These are phyloP conservation scores for Camponotus pennsylvanicus DNA, from an alignment of 1,140 invertebrate species.

Conservation along the genomic window DNA sequence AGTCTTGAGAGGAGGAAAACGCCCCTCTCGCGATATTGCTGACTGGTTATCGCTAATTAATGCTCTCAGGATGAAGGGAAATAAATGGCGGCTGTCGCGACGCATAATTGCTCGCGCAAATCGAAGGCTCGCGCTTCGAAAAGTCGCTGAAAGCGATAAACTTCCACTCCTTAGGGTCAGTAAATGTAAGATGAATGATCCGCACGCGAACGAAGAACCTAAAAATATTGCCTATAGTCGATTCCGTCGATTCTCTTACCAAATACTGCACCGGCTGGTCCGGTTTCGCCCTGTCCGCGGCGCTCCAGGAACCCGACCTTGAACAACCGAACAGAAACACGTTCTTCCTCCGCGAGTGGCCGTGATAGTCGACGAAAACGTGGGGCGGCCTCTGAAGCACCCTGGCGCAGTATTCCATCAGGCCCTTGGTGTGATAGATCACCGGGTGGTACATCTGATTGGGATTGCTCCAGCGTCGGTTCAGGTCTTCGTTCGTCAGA, in stretches of 20 bases:
- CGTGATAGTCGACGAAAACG: slow-evolving; percentile 96
- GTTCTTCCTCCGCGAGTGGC: slow-evolving; percentile 95
- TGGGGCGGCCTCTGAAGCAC: slow-evolving; percentile 88
- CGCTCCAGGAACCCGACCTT: slow-evolving; percentile 89
- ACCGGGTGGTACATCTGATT: slow-evolving; percentile 91
- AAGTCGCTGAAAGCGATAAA: slow-evolving; percentile 36
- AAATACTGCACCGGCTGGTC: slow-evolving; percentile 88
- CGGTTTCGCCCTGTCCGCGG: slow-evolving; percentile 86
- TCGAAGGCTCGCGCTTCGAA: slow-evolving; percentile 13
- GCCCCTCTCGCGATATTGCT: background rate
- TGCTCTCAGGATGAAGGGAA: background rate
- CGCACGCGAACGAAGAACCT: slow-evolving; percentile 32
- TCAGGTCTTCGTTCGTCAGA: slow-evolving; percentile 93
- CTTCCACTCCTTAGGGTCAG: background rate
- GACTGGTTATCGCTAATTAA: background rate
- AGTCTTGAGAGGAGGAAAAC: background rate
- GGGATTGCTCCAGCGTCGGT: slow-evolving; percentile 93
- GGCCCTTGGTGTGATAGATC: slow-evolving; percentile 93
- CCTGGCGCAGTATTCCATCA: slow-evolving; percentile 89
- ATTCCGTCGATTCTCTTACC: slow-evolving; percentile 81
- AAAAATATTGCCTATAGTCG: slow-evolving; percentile 65
- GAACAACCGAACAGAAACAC: slow-evolving; percentile 96
- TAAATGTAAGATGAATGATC: slow-evolving; percentile 26
- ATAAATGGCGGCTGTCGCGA: slow-evolving; percentile 5
- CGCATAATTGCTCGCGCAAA: slow-evolving; percentile 28